phyloP scores from a whole-genome alignment of 2,888 invertebrate genomes.

The Hylaea fasciaria region DNA sequence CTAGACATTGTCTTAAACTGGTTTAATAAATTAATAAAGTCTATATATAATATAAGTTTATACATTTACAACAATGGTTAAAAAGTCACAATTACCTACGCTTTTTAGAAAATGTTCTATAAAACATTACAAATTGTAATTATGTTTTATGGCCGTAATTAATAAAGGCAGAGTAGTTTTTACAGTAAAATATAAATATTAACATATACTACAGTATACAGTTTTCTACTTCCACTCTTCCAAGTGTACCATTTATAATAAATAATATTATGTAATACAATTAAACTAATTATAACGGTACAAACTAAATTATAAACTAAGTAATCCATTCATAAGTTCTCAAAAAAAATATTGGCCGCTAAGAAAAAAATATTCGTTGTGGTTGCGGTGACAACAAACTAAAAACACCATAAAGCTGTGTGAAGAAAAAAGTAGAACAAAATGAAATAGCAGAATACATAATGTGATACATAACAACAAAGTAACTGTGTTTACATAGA shows the following conservation, averaged over 20 bases:
- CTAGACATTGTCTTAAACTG: constrained; percentile 17
- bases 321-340: neutral
- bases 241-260: too few species aligned
- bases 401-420: neutral
- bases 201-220: neutral
- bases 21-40: constrained; percentile 41
- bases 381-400: neutral
- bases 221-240: neutral
- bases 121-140: constrained; percentile 19
- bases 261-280: too few species aligned
- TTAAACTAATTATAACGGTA: too few species aligned
- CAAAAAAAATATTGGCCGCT: constrained; percentile 3
- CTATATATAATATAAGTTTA: constrained; percentile 24
- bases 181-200: neutral
- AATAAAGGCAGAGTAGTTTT: neutral
- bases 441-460: neutral
- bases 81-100: constrained; percentile 19
- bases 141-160: constrained; percentile 23
- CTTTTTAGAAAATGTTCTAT: constrained; percentile 14
- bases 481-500: neutral
- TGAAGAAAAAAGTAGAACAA: neutral
- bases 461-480: neutral
- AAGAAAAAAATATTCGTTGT: constrained; percentile 3
- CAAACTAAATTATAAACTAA: too few species aligned
- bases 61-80: constrained; percentile 11